Evolutionary conservation across 2,888 invertebrate species (phyloP), one percentile per base, ranked within the genome.

Genomic region (Drosophila nr. perissopoda): DNA sequence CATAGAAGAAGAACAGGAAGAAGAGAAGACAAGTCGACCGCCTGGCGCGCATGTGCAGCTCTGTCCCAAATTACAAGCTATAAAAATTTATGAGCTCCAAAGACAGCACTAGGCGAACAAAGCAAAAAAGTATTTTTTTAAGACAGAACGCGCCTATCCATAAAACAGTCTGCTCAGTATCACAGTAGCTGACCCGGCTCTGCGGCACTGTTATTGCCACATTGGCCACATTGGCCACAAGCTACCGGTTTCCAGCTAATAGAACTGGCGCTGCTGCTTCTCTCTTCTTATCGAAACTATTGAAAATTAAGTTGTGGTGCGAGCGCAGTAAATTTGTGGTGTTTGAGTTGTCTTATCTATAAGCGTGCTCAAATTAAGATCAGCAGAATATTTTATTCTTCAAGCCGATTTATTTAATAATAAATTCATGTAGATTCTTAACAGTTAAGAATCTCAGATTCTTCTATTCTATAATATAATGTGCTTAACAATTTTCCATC

Each of bases 11-110:
- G 71, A 60, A 54, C n/a, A 42, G 21, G 21, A 13, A 42, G 42
- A 42, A 16, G 46, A 60, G 51, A 53, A 67, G 79, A 58, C 58
- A 63, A 56, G 52, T 56, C 63, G 86, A 83, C 81, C 85, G 81
- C 83, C 85, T 82, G 85, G 65, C 71, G 84, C 81, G 79, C 84
- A 76, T 76, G 83, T 70, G 80, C 83, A 80, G 66, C 70, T 74
- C 81, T 68, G 79, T 86, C 79, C 73, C 80, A 87, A 88, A 85
- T 88, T 88, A 87, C 82, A 82, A 82, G 88, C 85, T 79, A 87
- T 88, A 87, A 85, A 88, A 83, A 82, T 88, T 85, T 83, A 88
- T 88, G 87, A 76, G 68, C 75, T 70, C 72, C 84, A 73, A 76
- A 80, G 86, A 78, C 71, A 72, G 71, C 84, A 76, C 63, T 61